These are phyloP conservation scores for Diabrotica undecimpunctata DNA, from an alignment of 1,140 invertebrate genomes.

Conservation along the genomic window DNA sequence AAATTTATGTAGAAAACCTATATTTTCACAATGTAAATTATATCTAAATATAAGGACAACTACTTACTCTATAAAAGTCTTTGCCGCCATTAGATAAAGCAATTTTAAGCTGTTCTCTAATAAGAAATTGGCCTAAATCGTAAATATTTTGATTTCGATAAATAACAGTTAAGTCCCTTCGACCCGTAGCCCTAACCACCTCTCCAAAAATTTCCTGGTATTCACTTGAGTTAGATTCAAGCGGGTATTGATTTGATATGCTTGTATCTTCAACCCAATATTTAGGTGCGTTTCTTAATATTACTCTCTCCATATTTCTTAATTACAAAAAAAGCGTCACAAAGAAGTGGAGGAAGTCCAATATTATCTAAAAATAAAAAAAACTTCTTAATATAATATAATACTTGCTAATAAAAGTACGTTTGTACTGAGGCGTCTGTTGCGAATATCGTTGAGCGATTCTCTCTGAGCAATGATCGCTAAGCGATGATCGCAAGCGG, in stretches of 20 bases:
- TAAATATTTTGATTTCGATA: conserved; percentile 15
- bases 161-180: neutral
- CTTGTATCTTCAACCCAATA: conserved; percentile 4
- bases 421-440: too few species aligned
- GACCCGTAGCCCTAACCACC: neutral
- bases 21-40: too few species aligned
- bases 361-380: too few species aligned
- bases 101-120: conserved; percentile 15
- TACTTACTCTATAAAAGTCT: conserved; percentile 8
- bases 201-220: conserved; percentile 1
- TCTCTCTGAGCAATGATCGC: too few species aligned
- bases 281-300: conserved; percentile 1
- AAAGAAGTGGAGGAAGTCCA: too few species aligned
- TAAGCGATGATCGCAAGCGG: too few species aligned
- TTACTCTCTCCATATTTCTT: conserved; percentile 5
- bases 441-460: too few species aligned
- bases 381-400: too few species aligned
- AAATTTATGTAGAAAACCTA: too few species aligned
- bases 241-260: neutral
- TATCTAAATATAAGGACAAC: neutral
- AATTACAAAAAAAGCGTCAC: too few species aligned
- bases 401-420: too few species aligned
- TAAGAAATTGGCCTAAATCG: conserved; percentile 17
- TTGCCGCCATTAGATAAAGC: neutral
- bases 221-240: neutral